Evolutionary conservation across 2,113 vertebrate genomes (phyloP).

Genomic region (Morphnarchus princeps): DNA sequence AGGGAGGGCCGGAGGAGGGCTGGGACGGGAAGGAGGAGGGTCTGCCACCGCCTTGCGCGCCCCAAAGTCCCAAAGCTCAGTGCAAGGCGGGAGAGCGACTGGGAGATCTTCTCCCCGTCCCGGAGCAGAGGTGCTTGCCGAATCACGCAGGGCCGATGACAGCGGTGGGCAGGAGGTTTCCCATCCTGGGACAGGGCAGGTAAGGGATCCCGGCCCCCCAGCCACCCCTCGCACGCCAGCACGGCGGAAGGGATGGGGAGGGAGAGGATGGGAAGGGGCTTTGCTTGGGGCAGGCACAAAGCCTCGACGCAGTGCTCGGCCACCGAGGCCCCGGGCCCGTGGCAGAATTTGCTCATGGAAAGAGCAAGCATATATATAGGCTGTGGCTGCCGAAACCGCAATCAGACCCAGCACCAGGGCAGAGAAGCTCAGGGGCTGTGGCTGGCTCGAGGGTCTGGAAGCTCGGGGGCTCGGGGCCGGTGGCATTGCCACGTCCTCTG

Average conservation of each 20-base stretch:
- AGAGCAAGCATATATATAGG: background rate
- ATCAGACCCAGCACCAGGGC: background rate
- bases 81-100: background rate
- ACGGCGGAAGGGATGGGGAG: background rate
- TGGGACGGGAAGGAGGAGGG: conserved; percentile 56
- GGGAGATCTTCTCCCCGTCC: background rate
- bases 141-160: conserved; percentile 29
- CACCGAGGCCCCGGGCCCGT: background rate
- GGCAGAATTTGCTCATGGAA: background rate
- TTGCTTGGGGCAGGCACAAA: background rate
- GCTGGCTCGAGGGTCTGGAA: fast-evolving
- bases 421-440: fast-evolving
- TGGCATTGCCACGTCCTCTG: background rate
- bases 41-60: background rate
- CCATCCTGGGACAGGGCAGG: conserved; percentile 65
- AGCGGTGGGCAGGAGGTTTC: conserved; percentile 68
- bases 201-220: background rate
- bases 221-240: background rate
- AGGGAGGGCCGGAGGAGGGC: conserved; percentile 37
- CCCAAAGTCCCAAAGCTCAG: conserved; percentile 24
- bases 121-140: background rate
- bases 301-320: background rate
- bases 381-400: background rate
- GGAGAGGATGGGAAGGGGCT: background rate
- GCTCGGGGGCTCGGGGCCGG: fast-evolving